These are phyloP conservation scores for Spongilla lacustris DNA, from an alignment of 37 sponge, comb jelly and placozoan genomes.

Conservation along the genomic window DNA sequence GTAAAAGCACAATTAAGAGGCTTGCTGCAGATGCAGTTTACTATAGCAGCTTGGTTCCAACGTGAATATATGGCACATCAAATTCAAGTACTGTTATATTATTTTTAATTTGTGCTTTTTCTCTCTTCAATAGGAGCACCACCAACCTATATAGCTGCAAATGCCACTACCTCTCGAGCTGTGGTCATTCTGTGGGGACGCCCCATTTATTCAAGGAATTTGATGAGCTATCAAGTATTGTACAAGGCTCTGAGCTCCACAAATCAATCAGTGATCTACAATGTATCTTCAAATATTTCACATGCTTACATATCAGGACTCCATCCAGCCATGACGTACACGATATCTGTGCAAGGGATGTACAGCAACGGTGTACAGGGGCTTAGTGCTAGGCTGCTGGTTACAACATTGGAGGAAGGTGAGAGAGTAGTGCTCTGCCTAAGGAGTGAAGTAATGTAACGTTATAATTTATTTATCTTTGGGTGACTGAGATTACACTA, in stretches of 20 bases:
- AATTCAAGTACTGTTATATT: too few relatives aligned
- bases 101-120: too few relatives aligned
- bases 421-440: too few relatives aligned
- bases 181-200: constrained; percentile 8
- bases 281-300: background rate
- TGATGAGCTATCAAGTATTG: background rate
- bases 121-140: too few relatives aligned
- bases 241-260: background rate
- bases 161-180: background rate
- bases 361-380: constrained; percentile 30
- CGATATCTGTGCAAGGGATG: constrained; percentile 33
- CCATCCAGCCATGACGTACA: constrained; percentile 14
- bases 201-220: background rate
- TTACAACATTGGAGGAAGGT: constrained; percentile 58
- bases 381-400: background rate
- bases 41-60: too few relatives aligned
- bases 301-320: background rate
- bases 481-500: too few relatives aligned
- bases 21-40: too few relatives aligned
- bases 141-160: background rate
- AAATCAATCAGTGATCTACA: background rate
- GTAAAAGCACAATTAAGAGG: too few relatives aligned
- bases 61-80: too few relatives aligned
- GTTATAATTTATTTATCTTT: background rate
- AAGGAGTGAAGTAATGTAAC: background rate